A percentile compares a stretch with the other conserved stretches of the same genome.
These are phyloP conservation scores for Leptobrachium ailaonicum DNA, from an alignment of 2,113 vertebrate species.

Conservation along the genomic window DNA sequence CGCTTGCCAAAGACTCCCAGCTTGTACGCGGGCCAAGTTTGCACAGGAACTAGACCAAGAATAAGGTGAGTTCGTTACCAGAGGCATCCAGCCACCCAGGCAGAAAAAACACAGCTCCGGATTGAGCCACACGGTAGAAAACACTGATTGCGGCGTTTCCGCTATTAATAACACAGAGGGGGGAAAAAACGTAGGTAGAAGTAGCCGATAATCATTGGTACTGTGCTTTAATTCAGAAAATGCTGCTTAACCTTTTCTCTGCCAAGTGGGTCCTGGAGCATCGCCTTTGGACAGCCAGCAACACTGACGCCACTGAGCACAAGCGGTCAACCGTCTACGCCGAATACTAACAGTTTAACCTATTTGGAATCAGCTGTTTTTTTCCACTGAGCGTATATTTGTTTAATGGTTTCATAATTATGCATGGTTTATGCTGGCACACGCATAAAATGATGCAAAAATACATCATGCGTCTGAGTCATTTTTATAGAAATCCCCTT, in stretches of 20 bases:
- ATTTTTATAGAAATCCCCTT: neutral
- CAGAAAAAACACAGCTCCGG: slow-evolving; percentile 35
- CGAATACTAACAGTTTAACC: neutral
- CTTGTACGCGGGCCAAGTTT: slow-evolving; percentile 42
- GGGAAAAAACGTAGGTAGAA: neutral
- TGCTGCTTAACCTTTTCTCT: neutral
- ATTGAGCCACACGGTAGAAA: slow-evolving; percentile 14
- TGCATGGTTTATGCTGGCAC: neutral
- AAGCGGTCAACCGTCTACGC: neutral
- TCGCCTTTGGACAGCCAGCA: neutral
- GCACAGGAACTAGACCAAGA: slow-evolving; percentile 42
- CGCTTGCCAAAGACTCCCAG: slow-evolving; percentile 68
- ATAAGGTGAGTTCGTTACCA: slow-evolving; percentile 47
- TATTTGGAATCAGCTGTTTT: neutral
- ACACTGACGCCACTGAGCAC: neutral
- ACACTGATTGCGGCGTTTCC: slow-evolving; percentile 4
- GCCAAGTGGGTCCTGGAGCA: neutral
- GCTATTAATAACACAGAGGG: neutral
- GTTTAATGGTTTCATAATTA: neutral
- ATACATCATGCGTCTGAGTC: neutral
- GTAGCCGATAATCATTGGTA: neutral
- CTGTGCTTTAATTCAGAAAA: neutral
- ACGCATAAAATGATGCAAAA: neutral
- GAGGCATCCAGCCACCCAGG: slow-evolving; percentile 47
- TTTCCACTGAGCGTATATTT: neutral